A percentile compares a stretch with the other conserved stretches of the same genome.
Evolutionary conservation across 2,797 vertebrate species (phyloP).

Genomic region (Hoplostethus mediterraneus): DNA sequence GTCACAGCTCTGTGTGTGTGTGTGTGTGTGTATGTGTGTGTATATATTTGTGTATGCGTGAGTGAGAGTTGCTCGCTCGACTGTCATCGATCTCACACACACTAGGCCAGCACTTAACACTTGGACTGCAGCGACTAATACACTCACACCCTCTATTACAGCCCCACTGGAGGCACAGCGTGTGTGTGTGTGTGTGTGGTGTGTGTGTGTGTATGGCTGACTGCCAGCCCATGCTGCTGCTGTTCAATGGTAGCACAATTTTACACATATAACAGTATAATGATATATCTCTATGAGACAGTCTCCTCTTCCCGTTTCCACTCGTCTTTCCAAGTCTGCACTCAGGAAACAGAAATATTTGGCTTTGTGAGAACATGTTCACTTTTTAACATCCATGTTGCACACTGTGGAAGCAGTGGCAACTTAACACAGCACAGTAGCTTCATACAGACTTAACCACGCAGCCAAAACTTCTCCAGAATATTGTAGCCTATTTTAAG

Average conservation of each 20-base stretch:
- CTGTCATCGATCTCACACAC: constrained; percentile 87
- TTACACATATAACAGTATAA: constrained; percentile 78
- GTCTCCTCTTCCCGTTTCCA: not conserved
- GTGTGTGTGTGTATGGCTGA: constrained; percentile 50
- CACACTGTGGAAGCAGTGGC: not conserved
- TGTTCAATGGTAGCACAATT: constrained; percentile 76
- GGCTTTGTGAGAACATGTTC: not conserved
- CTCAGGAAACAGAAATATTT: not conserved
- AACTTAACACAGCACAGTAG: too few relatives aligned
- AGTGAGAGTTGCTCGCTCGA: constrained; percentile 67
- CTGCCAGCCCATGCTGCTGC: constrained; percentile 70
- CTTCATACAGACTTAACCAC: too few relatives aligned
- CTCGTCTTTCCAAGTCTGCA: not conserved
- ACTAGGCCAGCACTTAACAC: constrained; percentile 90
- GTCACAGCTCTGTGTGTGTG: constrained; percentile 49
- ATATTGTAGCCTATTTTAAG: too few relatives aligned
- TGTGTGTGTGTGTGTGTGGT: constrained; percentile 51
- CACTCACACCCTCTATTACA: constrained; percentile 86
- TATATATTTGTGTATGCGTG: constrained; percentile 30
- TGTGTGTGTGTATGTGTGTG: not conserved
- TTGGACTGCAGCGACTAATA: constrained; percentile 85
- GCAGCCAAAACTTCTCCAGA: too few relatives aligned
- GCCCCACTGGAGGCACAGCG: constrained; percentile 81
- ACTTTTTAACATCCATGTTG: too few relatives aligned
- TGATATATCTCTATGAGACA: constrained; percentile 74